Conservation (phyloP, 2,113 vertebrate species). For the Anoplopoma fimbria region DNA sequence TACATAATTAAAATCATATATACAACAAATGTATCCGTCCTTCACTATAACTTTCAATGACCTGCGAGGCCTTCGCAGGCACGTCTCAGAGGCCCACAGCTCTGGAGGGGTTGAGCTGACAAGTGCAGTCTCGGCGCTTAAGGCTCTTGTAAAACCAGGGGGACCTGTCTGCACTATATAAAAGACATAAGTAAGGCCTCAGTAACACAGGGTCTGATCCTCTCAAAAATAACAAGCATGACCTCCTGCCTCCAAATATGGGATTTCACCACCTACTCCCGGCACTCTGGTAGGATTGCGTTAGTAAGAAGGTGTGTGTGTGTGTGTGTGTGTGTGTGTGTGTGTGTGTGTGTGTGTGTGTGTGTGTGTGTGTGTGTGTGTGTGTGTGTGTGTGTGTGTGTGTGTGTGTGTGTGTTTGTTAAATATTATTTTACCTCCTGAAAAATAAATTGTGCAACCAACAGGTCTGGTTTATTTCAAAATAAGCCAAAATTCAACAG, state of each 20-base stretch:
- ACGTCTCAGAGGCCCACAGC: slow-evolving; percentile 27
- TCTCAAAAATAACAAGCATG: slow-evolving; percentile 69
- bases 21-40: slow-evolving; percentile 1
- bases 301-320: not conserved
- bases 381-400: not conserved
- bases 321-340: not conserved
- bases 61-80: slow-evolving; percentile 32
- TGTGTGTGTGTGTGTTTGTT: slow-evolving; percentile 10
- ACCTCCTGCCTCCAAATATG: slow-evolving; percentile 53
- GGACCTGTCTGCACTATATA: slow-evolving; percentile 71
- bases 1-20: slow-evolving; percentile 16
- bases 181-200: slow-evolving; percentile 66
- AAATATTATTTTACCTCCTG: slow-evolving; percentile 21
- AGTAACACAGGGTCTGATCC: slow-evolving; percentile 57
- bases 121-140: slow-evolving; percentile 42
- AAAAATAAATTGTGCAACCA: slow-evolving; percentile 14
- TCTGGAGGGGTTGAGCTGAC: slow-evolving; percentile 46
- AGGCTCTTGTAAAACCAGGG: slow-evolving; percentile 71
- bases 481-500: not conserved
- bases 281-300: slow-evolving; percentile 19
- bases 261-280: slow-evolving; percentile 65
- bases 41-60: slow-evolving; percentile 20
- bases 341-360: slow-evolving; percentile 22
- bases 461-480: slow-evolving; percentile 10
- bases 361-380: slow-evolving; percentile 19